Base-by-base conservation (phyloP, 2,888 invertebrate species). In the Eumacrocentrus americanus region DNA sequence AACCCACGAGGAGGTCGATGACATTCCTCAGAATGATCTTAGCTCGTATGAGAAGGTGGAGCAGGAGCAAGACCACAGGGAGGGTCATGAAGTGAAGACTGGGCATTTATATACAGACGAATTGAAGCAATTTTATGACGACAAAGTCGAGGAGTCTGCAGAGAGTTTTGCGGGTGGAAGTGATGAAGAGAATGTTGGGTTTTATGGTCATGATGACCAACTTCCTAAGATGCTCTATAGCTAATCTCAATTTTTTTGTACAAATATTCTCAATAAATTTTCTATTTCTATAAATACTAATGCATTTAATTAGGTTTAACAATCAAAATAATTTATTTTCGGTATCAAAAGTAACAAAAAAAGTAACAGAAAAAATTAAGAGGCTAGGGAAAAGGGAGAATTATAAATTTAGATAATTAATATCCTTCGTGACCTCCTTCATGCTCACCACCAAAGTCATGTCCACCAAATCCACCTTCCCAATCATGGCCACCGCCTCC, bases 1-100 rank as follows among this genome's bases (percentile, higher is more conserved):
- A 22, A 60, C 63, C 2, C 57, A 61, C 12, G 65, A 65, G 42
- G 37, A 63, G 6, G 52, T 64, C 6, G 60, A 66, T 3, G 61
- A 65, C 12, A 23, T 51, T 4, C 59, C 56, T 1, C 56, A 63
- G 2, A 35, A 57, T 25, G 44, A 59, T 12, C 35, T 54, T 9
- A 59, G 60, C 11, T 60, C 83, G 5, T 80, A 83, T 1, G 82
- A 82, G 63, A 81, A 84, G 23, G 14, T 37, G 11, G 38, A 37
- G 23, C 82, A 84, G 64, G 82, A 83, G 3, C 18, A 20, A 16
- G 44, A 9, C 7, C 44, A 74, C 29, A 29, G 29, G 29, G 68
- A 75, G 16, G 73, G 72, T 7, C 52, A 70, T 18, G 60, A 72
- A 2, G 48, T 69, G 12, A 69, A 70, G 58, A 70, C 62, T 1